Percentiles rank a stretch among this genome's conserved stretches.
phyloP scores from a whole-genome alignment of 2,797 vertebrate genomes.

The Chaetophractus vellerosus region DNA sequence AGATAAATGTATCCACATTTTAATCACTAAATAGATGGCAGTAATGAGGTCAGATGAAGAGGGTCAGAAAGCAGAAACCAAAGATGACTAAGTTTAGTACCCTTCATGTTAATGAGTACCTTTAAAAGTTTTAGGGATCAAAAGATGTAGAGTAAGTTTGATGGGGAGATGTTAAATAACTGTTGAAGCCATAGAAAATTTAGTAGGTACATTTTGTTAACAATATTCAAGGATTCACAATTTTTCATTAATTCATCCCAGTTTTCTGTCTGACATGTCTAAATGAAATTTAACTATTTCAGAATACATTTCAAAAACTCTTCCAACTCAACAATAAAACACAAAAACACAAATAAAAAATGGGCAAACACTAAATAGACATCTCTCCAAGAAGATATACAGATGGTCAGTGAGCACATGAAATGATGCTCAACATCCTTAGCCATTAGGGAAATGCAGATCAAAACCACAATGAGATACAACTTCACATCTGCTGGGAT shows the following conservation, averaged over 20 bases:
- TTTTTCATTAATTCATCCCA: constrained; percentile 37
- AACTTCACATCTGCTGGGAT: not conserved
- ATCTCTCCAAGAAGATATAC: constrained; percentile 1
- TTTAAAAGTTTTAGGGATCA: not conserved
- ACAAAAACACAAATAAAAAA: not conserved
- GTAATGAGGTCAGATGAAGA: not conserved
- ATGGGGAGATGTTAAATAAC: not conserved
- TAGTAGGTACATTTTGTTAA: constrained; percentile 7
- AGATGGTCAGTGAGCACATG: not conserved
- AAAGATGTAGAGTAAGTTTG: not conserved
- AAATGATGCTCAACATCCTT: not conserved
- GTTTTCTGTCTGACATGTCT: not conserved
- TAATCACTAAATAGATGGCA: not conserved
- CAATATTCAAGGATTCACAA: constrained; percentile 1
- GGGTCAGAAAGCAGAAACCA: constrained; percentile 32
- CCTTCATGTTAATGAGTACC: not conserved
- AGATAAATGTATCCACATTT: not conserved
- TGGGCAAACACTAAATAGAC: not conserved
- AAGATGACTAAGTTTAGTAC: not conserved
- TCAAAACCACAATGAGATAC: constrained; percentile 7
- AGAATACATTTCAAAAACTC: constrained; percentile 43
- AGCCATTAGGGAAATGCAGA: not conserved
- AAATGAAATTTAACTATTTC: constrained; percentile 39
- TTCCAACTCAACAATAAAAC: constrained; percentile 8
- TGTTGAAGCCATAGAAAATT: not conserved